phyloP scores from a whole-genome alignment of 2,888 invertebrate genomes.

The Orthonychiurus folsomi region DNA sequence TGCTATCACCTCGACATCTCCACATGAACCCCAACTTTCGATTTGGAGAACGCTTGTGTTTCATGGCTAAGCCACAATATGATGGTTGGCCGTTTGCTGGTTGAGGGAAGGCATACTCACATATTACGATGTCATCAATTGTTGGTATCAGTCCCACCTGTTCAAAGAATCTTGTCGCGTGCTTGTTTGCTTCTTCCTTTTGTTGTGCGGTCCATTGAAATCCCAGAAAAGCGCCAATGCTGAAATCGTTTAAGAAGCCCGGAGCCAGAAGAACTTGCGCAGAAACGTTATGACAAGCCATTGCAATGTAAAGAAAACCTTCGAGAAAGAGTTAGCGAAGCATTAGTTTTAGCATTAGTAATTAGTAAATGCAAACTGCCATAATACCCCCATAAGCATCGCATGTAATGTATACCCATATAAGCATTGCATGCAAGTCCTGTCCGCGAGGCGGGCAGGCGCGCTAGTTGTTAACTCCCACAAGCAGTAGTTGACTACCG shows the following conservation, averaged over 20 bases:
- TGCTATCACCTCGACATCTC: background rate
- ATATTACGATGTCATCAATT: background rate
- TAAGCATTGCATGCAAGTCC: too few species aligned
- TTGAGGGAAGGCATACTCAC: background rate
- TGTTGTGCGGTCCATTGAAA: background rate
- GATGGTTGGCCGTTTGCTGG: too few species aligned
- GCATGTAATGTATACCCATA: too few species aligned
- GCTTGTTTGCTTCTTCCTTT: background rate
- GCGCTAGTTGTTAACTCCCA: too few species aligned
- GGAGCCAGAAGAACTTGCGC: background rate
- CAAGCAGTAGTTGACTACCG: too few species aligned
- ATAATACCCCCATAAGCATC: too few species aligned
- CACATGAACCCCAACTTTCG: background rate
- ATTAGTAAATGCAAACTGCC: too few species aligned
- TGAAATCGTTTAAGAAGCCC: background rate
- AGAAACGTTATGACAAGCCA: too few species aligned
- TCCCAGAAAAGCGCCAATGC: background rate
- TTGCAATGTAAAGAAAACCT: too few species aligned
- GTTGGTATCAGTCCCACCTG: background rate
- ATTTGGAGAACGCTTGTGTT: background rate
- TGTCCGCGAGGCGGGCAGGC: too few species aligned
- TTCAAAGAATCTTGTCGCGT: background rate
- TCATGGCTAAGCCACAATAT: background rate
- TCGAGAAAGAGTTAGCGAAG: too few species aligned
- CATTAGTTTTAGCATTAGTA: too few species aligned